phyloP scores from a whole-genome alignment of 2,113 vertebrate genomes.

The Callospermophilus lateralis region DNA sequence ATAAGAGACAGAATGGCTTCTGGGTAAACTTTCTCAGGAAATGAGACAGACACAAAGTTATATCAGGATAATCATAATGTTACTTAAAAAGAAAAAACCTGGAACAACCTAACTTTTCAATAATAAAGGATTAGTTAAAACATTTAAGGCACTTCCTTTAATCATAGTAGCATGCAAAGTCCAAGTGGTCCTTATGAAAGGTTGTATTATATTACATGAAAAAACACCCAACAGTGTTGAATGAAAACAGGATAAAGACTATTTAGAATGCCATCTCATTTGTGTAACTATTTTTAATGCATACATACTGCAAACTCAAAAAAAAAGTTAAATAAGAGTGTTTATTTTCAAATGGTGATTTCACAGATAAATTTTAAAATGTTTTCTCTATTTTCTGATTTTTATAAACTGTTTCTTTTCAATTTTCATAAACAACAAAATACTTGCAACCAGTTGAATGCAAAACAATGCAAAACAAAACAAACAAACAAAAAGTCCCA shows the following conservation, averaged over 20 bases:
- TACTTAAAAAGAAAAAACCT: neutral
- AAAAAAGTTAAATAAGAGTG: neutral
- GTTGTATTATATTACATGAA: neutral
- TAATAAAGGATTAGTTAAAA: neutral
- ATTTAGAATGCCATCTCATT: neutral
- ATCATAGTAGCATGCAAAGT: neutral
- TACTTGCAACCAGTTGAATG: neutral
- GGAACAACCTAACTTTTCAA: neutral
- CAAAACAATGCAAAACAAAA: neutral
- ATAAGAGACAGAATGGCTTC: neutral
- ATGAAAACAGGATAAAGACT: neutral
- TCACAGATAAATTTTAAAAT: neutral
- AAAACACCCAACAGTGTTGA: neutral
- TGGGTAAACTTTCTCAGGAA: neutral
- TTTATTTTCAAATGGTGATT: neutral
- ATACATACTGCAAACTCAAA: neutral
- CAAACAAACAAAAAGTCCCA: neutral
- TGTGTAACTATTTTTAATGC: neutral
- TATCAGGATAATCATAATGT: neutral
- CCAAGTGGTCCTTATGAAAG: neutral
- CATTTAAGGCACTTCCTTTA: neutral
- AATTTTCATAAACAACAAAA: neutral
- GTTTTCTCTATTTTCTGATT: neutral
- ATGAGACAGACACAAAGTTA: neutral
- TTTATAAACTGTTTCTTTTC: neutral